Base-by-base conservation (phyloP, 2,888 invertebrate species). In the Lithophane leautieri region DNA sequence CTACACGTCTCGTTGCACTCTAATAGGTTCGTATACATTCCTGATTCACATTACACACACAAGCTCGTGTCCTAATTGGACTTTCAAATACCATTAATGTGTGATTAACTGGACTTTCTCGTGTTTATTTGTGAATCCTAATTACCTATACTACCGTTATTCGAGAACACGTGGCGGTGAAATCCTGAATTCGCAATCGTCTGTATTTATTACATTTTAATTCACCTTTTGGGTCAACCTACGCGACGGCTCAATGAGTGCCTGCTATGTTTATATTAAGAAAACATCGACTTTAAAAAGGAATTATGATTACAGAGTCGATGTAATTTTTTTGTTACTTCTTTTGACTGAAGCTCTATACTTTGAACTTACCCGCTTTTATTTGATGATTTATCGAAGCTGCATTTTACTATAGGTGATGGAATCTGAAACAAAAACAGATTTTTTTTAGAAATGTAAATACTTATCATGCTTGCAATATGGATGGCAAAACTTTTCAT, bases 331-430 rank as follows among this genome's bases (percentile, higher is more conserved):
- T 44, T 44, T 7, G 7, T 4, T 11, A 19, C 25, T 22, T 44
- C 1, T 63, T 4, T 58, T 56, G 28, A n/a, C 16, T 42, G 9
- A 12, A 50, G 34, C 34, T 40, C 0, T 14, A 63, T 67, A 34
- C 0, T 52, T n/a, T 40, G 8, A 25, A 89, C 92, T 92, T 80
- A 93, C 93, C 92, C 92, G 91, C 89, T 88, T 58, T 68, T 86
- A 73, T 80, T 81, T 75, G 83, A 76, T 69, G 78, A 67, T 88
- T 61, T 89, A 91, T 72, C 89, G 89, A 74, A 87, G 80, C 85
- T 87, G 90, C 93, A 92, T 93, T 68, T 76, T 86, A 84, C 25
- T 42, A 42, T 50, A 6, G 68, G 28, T 28, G 52, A 44, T n/a
- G 42, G 73, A 63, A 85, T 76, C 92, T 91, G 92, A 65, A 92